Evolutionary conservation across 1,140 invertebrate species (phyloP), one percentile per base, ranked within the genome.

Genomic region (Atta texana): DNA sequence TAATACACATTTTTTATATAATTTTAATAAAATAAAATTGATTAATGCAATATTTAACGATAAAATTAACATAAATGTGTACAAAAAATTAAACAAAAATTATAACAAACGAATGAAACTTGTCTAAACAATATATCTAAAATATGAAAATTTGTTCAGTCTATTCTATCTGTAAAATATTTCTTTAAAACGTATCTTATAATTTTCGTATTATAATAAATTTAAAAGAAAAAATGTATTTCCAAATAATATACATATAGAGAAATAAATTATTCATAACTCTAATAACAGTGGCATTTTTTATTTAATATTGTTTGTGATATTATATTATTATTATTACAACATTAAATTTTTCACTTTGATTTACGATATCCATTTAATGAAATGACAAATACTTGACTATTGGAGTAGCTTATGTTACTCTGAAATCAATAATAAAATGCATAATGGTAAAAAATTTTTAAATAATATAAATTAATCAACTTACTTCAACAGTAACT

Each of bases 401-500:
- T 89, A n/a, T 69, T n/a, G 3, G n/a, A 3, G 6, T 0, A 34
- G 28, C 0, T 18, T 7, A 4, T 0, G 2, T 28, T 7, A 34
- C 0, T 61, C 77, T 88, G 49, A 76, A 88, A 88, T 63, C 24
- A 64, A 63, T 8, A 49, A 51, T 61, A 71, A 31, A 44, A 57
- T 57, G 63, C 16, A 44, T 16, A 8, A 53, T 81, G 0, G 0
- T 34, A 3, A n/a, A 81, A 85, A 24, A 39, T 31, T 44, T 5
- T 39, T 53, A 63, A 71, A 66, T 51, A 74, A 72, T 3, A 53
- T 12, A 57, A 44, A 28, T 74, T 57, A 44, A 34, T 57, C 24
- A 74, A 95, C 96, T 95, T 95, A 98, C 98, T 96, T 98, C 97
- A 8, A 98, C 98, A 94, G 98, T 98, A 92, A 99, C 98, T 74